Conservation (phyloP, 2,113 vertebrate species). For the Chamaea fasciata region DNA sequence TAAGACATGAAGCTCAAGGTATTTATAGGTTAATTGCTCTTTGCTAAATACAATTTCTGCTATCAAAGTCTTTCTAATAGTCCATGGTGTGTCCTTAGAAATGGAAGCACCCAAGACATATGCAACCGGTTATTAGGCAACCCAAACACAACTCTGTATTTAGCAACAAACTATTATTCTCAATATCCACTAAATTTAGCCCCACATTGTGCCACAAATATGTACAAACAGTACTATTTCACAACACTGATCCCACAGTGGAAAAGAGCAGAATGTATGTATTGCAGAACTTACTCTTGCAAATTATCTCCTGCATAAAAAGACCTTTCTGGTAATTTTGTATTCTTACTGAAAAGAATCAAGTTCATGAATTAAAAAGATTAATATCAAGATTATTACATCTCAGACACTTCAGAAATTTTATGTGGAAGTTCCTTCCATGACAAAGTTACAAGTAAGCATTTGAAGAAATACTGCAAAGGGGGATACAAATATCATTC, state of each 20-base stretch:
- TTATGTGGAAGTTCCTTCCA: not conserved
- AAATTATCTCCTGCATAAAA: not conserved
- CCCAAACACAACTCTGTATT: not conserved
- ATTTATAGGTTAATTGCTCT: not conserved
- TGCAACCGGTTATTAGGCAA: not conserved
- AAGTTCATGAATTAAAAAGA: not conserved
- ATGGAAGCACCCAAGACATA: not conserved
- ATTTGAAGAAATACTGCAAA: not conserved
- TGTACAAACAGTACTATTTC: not conserved
- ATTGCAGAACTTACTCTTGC: not conserved
- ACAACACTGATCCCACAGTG: not conserved
- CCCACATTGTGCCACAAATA: not conserved
- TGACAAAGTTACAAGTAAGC: rapidly evolving
- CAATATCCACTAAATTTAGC: constrained; percentile 2
- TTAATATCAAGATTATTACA: not conserved
- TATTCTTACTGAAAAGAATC: not conserved
- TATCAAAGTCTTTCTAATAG: not conserved
- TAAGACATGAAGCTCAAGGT: not conserved
- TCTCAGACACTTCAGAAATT: not conserved
- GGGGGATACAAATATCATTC: not conserved
- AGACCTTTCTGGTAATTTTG: not conserved
- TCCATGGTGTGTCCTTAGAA: not conserved
- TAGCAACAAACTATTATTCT: constrained; percentile 4
- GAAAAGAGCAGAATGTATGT: not conserved
- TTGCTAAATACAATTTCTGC: not conserved